Conservation (phyloP, 2,113 vertebrate species). For the Lutjanus erythropterus region DNA sequence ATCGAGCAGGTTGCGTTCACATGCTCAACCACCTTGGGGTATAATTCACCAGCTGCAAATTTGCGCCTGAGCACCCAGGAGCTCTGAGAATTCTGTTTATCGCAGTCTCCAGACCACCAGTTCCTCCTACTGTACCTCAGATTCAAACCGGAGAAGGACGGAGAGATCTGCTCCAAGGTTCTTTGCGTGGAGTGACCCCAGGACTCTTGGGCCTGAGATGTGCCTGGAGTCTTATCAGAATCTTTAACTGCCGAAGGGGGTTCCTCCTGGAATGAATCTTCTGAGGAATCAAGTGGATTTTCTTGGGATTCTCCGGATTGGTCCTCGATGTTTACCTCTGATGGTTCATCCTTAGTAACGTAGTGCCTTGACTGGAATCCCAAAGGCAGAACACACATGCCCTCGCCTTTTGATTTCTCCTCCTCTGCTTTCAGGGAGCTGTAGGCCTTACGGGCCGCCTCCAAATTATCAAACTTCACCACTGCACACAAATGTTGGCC, state of each 20-base stretch:
- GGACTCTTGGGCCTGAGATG: background rate
- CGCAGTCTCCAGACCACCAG: conserved; percentile 44
- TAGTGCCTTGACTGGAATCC: conserved; percentile 66
- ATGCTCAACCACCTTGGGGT: background rate
- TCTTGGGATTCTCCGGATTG: conserved; percentile 2
- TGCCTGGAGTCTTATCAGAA: background rate
- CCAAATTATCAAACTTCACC: conserved; percentile 86
- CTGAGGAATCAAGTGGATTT: conserved; percentile 1
- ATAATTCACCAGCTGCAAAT: conserved; percentile 5
- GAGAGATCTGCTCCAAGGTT: conserved; percentile 7
- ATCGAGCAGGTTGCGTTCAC: background rate
- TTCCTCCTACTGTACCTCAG: background rate
- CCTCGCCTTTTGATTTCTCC: background rate
- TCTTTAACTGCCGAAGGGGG: rapidly evolving
- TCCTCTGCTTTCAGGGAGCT: conserved; percentile 69
- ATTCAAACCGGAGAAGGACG: background rate
- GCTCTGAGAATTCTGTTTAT: conserved; percentile 23
- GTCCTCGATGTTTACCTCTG: conserved; percentile 18
- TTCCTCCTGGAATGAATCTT: background rate
- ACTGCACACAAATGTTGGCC: conserved; percentile 82
- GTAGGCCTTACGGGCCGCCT: conserved; percentile 78
- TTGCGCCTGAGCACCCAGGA: conserved; percentile 68
- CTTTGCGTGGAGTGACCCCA: background rate
- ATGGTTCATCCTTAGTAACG: background rate
- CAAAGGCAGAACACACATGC: conserved; percentile 77